A percentile compares a stretch with the other conserved stretches of the same genome.
Evolutionary conservation across 92 coral and sea anemone genomes (phyloP).

Genomic region (Umimayanthus chanpuru): DNA sequence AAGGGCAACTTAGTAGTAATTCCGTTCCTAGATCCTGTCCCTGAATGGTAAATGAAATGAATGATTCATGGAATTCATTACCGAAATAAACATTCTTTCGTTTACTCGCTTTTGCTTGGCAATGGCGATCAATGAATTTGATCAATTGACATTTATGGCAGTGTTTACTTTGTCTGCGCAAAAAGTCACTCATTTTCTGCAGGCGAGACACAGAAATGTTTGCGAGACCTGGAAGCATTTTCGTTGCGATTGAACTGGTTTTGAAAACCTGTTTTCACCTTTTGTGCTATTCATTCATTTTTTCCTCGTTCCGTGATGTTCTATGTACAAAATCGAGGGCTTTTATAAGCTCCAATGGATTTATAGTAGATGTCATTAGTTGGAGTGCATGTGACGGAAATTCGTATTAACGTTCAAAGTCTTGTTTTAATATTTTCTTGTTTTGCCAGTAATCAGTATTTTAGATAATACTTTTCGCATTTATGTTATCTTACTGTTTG

Average conservation of each 20-base stretch:
- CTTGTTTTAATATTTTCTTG: not conserved
- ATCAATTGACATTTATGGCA: constrained; percentile 5
- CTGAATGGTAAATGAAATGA: constrained; percentile 26
- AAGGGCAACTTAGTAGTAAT: constrained; percentile 25
- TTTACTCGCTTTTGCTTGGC: constrained; percentile 60
- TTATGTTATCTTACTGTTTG: no score
- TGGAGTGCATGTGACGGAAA: not conserved
- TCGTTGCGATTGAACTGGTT: not conserved
- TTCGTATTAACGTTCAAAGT: not conserved
- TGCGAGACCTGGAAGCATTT: no score
- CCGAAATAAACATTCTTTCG: constrained; percentile 57
- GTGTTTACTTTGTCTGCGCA: not conserved
- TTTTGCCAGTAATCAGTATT: not conserved
- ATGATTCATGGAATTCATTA: not conserved
- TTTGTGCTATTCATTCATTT: not conserved
- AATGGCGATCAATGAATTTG: constrained; percentile 40
- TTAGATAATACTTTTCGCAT: not conserved
- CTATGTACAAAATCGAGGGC: no score
- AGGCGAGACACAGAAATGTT: not conserved
- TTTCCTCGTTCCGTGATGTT: not conserved
- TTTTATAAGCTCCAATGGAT: no score
- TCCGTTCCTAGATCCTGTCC: not conserved
- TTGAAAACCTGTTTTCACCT: not conserved
- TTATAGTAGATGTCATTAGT: not conserved
- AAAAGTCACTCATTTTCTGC: not conserved